These are phyloP conservation scores for Hipposideros larvatus DNA, from an alignment of 2,797 vertebrate genomes.

Conservation along the genomic window DNA sequence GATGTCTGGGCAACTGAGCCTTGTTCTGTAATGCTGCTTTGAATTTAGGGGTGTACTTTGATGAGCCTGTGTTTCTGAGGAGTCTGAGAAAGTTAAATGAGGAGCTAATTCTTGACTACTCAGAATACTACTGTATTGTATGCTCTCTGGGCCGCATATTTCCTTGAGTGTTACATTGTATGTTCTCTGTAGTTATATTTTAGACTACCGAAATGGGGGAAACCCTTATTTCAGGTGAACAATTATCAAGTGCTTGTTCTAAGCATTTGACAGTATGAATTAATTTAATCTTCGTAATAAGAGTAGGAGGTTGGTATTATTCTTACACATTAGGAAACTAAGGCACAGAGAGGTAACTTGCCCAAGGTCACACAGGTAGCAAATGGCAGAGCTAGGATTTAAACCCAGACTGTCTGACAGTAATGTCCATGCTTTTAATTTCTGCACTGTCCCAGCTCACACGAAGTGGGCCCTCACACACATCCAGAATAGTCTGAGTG, in stretches of 20 bases:
- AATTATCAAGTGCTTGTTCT: constrained; percentile 1
- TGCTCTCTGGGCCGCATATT: background rate
- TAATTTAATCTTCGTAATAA: background rate
- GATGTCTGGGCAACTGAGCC: background rate
- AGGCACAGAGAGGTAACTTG: background rate
- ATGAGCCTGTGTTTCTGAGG: background rate
- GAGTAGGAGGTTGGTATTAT: background rate
- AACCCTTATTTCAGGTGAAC: background rate
- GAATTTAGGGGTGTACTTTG: constrained; percentile 10
- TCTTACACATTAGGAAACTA: background rate
- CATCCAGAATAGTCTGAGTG: background rate
- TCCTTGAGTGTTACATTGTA: background rate
- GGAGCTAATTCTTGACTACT: background rate
- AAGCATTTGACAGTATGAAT: background rate
- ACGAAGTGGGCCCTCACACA: background rate
- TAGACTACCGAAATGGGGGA: background rate
- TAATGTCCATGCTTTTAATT: background rate
- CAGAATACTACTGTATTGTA: background rate
- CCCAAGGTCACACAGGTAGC: background rate
- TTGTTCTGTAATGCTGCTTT: background rate
- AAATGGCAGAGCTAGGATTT: background rate
- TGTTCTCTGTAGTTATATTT: background rate
- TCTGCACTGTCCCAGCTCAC: background rate
- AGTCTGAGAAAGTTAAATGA: constrained; percentile 25
- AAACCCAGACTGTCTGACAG: background rate